Conservation (phyloP, 2,113 vertebrate genomes). For the Aspiorhynchus laticeps region DNA sequence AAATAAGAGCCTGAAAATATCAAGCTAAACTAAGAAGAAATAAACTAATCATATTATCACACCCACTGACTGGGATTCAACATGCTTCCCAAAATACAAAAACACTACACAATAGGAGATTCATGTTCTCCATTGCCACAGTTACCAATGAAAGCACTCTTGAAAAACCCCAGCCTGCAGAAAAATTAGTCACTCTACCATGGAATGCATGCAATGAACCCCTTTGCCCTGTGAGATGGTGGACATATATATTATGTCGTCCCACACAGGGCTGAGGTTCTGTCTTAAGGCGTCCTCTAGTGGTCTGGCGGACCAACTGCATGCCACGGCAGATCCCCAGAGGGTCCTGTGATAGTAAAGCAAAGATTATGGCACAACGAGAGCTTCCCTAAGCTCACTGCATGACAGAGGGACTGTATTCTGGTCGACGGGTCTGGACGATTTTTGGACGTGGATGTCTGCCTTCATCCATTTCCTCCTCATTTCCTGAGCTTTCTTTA, state of each 20-base stretch:
- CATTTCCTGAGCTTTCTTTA: conserved; percentile 74
- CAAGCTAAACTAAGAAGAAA: conserved; percentile 19
- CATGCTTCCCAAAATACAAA: conserved; percentile 55
- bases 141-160: conserved; percentile 46
- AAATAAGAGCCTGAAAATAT: background rate
- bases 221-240: conserved; percentile 43
- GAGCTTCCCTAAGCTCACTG: conserved; percentile 75
- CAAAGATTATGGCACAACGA: conserved; percentile 41
- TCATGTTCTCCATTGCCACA: conserved; percentile 42
- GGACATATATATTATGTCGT: conserved; percentile 38
- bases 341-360: conserved; percentile 42
- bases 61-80: conserved; percentile 43
- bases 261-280: conserved; percentile 31
- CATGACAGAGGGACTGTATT: conserved; percentile 78
- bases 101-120: conserved; percentile 48
- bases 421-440: conserved; percentile 89
- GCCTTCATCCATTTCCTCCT: conserved; percentile 72
- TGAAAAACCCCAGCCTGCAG: conserved; percentile 35
- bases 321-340: conserved; percentile 11
- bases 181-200: conserved; percentile 52
- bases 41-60: conserved; percentile 38
- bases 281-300: conserved; percentile 38
- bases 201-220: conserved; percentile 55
- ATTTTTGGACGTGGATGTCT: conserved; percentile 85
- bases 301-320: conserved; percentile 43